phyloP scores from a whole-genome alignment of 37 sponge, comb jelly and placozoan genomes.

The Axinella damicornis region DNA sequence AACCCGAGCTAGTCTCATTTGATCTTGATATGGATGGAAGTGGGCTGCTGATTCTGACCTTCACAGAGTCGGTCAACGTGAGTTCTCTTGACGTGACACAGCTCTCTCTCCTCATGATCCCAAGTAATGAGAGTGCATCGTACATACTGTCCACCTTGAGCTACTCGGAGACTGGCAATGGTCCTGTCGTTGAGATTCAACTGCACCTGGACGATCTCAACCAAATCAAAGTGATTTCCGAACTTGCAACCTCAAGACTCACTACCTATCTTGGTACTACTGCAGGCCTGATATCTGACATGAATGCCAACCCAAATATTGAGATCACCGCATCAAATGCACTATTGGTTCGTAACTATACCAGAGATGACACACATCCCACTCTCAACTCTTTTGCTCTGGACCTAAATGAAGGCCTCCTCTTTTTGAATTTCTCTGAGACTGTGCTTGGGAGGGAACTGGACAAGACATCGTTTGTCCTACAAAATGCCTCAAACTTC shows the following conservation, averaged over 20 bases:
- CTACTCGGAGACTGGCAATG: slow-evolving; percentile 62
- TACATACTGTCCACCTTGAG: slow-evolving; percentile 56
- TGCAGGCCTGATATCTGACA: slow-evolving; percentile 59
- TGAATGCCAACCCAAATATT: slow-evolving; percentile 77
- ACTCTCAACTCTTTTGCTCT: slow-evolving; percentile 64
- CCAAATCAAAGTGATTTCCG: slow-evolving; percentile 57
- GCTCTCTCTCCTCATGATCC: slow-evolving; percentile 61
- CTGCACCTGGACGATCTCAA: slow-evolving; percentile 68
- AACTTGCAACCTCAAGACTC: slow-evolving; percentile 38
- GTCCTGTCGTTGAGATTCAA: slow-evolving; percentile 59
- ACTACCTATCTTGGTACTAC: slow-evolving; percentile 81
- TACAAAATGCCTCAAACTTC: slow-evolving; percentile 59
- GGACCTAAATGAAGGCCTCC: slow-evolving; percentile 73
- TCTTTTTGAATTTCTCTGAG: slow-evolving; percentile 83
- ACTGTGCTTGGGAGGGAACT: slow-evolving; percentile 65
- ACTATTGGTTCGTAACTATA: slow-evolving; percentile 6
- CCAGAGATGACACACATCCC: slow-evolving; percentile 70
- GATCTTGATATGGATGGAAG: slow-evolving; percentile 74
- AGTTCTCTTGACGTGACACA: slow-evolving; percentile 66
- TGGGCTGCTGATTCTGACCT: slow-evolving; percentile 77
- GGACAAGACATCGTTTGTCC: slow-evolving; percentile 26
- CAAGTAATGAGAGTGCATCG: slow-evolving; percentile 1
- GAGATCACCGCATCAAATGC: slow-evolving; percentile 32
- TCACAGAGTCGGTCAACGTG: slow-evolving; percentile 84
- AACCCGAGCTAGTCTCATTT: slow-evolving; percentile 65